These are phyloP conservation scores for Branchinecta sandiegonensis DNA, from an alignment of 2,888 invertebrate genomes.

Conservation along the genomic window DNA sequence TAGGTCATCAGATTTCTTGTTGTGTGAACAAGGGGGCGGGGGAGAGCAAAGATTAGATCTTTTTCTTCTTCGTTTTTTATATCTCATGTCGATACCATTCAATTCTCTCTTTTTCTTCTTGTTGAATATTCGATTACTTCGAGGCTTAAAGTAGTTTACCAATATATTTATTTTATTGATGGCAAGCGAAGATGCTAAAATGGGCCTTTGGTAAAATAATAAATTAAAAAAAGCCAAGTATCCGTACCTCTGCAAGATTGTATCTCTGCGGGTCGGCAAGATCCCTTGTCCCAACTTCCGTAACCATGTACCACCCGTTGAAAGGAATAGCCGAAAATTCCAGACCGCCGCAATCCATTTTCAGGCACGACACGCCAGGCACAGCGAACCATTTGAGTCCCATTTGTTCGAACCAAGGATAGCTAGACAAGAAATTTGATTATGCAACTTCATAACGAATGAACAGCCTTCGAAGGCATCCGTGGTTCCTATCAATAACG, in stretches of 20 bases:
- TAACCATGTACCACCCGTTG: slow-evolving; percentile 98
- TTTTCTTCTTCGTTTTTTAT: no score
- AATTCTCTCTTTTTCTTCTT: no score
- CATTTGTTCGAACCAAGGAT: slow-evolving; percentile 72
- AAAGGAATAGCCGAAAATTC: slow-evolving; percentile 88
- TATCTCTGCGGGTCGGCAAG: slow-evolving; percentile 73
- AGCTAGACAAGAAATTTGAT: slow-evolving; percentile 41
- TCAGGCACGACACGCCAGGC: slow-evolving; percentile 80
- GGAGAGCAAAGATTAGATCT: neutral
- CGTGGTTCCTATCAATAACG: no score
- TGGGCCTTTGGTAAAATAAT: no score
- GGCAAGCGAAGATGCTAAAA: neutral
- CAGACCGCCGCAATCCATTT: slow-evolving; percentile 86
- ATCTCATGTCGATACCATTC: no score
- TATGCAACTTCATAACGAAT: neutral
- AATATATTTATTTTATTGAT: neutral
- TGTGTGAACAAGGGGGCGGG: neutral
- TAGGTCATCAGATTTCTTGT: neutral
- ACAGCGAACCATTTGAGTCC: slow-evolving; percentile 76
- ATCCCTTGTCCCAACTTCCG: slow-evolving; percentile 84
- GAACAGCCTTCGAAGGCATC: no score
- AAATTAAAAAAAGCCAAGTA: neutral
- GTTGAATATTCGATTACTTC: neutral
- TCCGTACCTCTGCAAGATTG: slow-evolving; percentile 73
- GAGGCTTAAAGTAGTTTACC: neutral